phyloP scores from a whole-genome alignment of 1,140 invertebrate genomes.

The Penaeus chinensis region DNA sequence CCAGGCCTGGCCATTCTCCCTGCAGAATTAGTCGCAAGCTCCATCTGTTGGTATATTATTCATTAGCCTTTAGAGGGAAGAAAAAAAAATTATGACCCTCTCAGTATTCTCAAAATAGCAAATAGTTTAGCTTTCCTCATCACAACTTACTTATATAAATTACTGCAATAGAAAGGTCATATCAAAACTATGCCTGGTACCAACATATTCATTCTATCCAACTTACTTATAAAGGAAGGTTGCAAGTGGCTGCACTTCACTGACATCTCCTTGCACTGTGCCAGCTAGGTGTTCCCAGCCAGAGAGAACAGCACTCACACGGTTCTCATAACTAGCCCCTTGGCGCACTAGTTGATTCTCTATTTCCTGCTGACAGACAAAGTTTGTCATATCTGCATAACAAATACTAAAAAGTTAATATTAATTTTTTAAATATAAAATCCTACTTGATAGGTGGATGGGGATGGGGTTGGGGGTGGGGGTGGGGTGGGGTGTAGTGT shows the following conservation, averaged over 20 bases:
- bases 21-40: slow-evolving; percentile 72
- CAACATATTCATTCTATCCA: slow-evolving; percentile 1
- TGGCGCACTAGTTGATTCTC: slow-evolving; percentile 53
- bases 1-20: slow-evolving; percentile 72
- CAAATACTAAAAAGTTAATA: too few species aligned
- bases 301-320: slow-evolving; percentile 72
- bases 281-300: slow-evolving; percentile 73
- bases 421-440: too few species aligned
- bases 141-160: too few species aligned
- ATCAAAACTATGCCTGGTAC: background rate
- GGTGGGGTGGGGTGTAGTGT: too few species aligned
- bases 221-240: slow-evolving; percentile 72
- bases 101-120: background rate
- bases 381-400: too few species aligned
- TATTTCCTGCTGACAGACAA: slow-evolving; percentile 53
- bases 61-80: background rate
- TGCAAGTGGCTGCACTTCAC: slow-evolving; percentile 71
- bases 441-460: too few species aligned
- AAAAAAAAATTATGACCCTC: too few species aligned
- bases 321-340: slow-evolving; percentile 70
- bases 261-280: slow-evolving; percentile 70
- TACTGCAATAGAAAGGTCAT: background rate
- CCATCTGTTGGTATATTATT: slow-evolving; percentile 67
- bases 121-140: background rate
- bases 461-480: too few species aligned